Evolutionary conservation across 2,113 vertebrate genomes (phyloP), one percentile per base, ranked within the genome.

Genomic region (Etia nguti): DNA sequence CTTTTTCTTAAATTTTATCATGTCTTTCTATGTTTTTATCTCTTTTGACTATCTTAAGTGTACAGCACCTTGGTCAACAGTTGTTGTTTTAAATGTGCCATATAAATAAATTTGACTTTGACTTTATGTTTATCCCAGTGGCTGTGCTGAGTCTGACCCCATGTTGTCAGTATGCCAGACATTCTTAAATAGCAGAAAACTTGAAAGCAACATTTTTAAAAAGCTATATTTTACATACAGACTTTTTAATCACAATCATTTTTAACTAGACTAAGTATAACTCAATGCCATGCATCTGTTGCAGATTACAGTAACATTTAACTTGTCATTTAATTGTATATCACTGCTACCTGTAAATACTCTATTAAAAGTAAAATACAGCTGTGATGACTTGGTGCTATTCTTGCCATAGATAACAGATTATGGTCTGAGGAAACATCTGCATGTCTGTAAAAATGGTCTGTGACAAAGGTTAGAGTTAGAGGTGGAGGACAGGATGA

Each of bases 391-490:
- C 48, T 73, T 57, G 10, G 34, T 86, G 29, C 50, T 75, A 11
- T 57, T 84, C 20, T 89, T 87, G 55, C 22, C 41, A 80, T 43
- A 55, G 70, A 90, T 86, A 79, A 73, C 81, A 60, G 79, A 79
- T 65, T 82, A 57, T 70, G n/a, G 55, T 80, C 86, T 90, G 89
- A 93, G 92, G 93, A 94, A 93, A 93, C 92, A 94, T 94, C 94
- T 95, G 93, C 89, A 86, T 70, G 89, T 65, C 90, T 90, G 89
- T 89, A 93, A 82, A 92, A 92, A 82, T 83, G 87, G 91, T 93
- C 90, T 90, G 88, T 89, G 94, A 81, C 91, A 91, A 83, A 93
- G 88, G 92, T 93, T 92, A 86, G 80, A 50, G 70, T 29, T 77
- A 65, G 85, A 93, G 88, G 89, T 77, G 79, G 82, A 93, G 90